Evolutionary conservation across 1,140 invertebrate species (phyloP), one percentile per base, ranked within the genome.

Genomic region (Drosophila melanica): DNA sequence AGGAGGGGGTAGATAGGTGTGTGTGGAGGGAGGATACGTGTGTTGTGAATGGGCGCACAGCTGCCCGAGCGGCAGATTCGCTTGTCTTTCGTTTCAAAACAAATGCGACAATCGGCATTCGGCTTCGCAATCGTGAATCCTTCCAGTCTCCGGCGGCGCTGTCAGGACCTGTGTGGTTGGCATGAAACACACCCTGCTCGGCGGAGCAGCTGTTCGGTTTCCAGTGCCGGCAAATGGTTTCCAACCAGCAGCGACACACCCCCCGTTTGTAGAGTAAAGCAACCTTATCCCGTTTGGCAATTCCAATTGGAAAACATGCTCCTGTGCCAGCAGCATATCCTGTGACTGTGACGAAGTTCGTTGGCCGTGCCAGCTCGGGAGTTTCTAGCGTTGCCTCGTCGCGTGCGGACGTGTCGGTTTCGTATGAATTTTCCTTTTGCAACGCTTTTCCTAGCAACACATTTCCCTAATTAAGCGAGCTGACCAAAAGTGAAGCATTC

Each of bases 1-100:
- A 30, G 27, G 9, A 10, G 7, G 16, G 53, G 35, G 18, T 1
- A 12, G 30, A 30, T 42, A 39, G 14, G 23, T 2, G 35, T 59
- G 16, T 27, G 37, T 14, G 42, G 48, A n/a, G 45, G 48, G 14
- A 50, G 14, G 30, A 8, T 20, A 50, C 60, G 60, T 59, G 76
- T 42, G 69, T 77, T 71, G 60, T 72, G 69, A 72, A 72, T 72
- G 71, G 71, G 48, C 41, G 64, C 64, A 73, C 70, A 73, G 70
- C 70, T 73, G 64, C 70, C 64, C 45, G n/a, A 68, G 33, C 64
- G 60, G 75, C 57, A 54, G 69, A 55, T 63, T 12, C 58, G 59
- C 20, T 55, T 44, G 47, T 30, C 23, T 48, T 87, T 87, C 84
- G 84, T 89, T 89, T 87, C 84, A 87, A 87, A 87, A 87, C 84